phyloP scores from a whole-genome alignment of 2,888 invertebrate species.

The Pseudanteris insignis region DNA sequence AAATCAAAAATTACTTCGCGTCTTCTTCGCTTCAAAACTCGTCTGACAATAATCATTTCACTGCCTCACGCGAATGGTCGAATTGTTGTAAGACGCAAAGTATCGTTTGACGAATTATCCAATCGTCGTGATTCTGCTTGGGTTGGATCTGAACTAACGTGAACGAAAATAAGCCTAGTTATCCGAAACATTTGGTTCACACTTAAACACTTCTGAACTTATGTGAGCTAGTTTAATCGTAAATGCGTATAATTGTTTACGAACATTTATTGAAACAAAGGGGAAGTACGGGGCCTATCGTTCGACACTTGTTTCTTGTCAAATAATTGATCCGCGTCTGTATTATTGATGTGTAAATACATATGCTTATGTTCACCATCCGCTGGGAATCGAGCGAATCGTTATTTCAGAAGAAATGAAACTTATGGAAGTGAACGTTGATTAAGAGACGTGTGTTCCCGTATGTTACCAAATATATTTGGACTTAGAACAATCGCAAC shows the following conservation, averaged over 20 bases:
- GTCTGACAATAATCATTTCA: constrained; percentile 42
- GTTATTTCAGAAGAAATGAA: no score
- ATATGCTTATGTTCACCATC: neutral
- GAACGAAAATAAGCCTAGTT: constrained; percentile 1
- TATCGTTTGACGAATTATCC: constrained; percentile 6
- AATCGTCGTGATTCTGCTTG: constrained; percentile 5
- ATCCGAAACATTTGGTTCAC: no score
- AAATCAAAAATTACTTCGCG: constrained; percentile 5
- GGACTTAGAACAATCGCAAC: constrained; percentile 33
- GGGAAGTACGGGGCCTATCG: no score
- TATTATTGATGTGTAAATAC: neutral
- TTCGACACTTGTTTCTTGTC: no score
- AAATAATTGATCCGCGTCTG: no score
- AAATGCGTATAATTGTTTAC: no score
- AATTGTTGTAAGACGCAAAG: constrained; percentile 19
- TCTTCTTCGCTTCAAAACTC: constrained; percentile 18
- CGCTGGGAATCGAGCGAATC: no score
- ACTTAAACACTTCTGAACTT: no score
- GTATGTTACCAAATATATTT: constrained; percentile 28
- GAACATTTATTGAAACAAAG: no score
- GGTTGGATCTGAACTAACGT: constrained; percentile 21
- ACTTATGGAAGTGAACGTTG: neutral
- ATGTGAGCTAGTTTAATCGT: no score
- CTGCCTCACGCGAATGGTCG: constrained; percentile 29
- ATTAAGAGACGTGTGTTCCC: neutral